Base-by-base conservation (phyloP, 1,140 invertebrate genomes). In the Thaumatotibia leucotreta region DNA sequence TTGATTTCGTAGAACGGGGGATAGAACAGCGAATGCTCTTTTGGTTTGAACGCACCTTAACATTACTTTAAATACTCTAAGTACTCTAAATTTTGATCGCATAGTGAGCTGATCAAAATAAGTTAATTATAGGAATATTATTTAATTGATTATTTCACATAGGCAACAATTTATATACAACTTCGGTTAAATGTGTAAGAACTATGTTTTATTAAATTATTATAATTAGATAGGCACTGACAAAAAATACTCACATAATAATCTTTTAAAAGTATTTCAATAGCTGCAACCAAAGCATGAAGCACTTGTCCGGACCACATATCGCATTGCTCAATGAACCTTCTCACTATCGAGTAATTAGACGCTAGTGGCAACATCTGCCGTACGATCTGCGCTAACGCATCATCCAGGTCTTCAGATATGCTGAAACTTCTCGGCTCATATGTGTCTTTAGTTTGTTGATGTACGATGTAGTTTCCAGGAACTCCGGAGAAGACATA, bases 271-370 rank as follows among this genome's bases (percentile, higher is more conserved):
- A 98, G 88, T 35, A 92, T 93, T 72, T 94, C 92, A 85, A 99
- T 95, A 11, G 95, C 95, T 63, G 95, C 95, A 76, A 95, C 95
- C 5, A 99, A 91, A 4, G 98, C 97, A 92, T 99, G 97, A 88
- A 98, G 96, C 0, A 99, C 97, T 91, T 97, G 94, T 23, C 98
- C 97, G 85, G 95, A 95, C 81, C 96, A 95, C 91, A 95, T 95
- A 62, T 93, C 92, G 70, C 93, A 94, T 74, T 94, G 93, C 91
- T 97, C 96, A 67, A 96, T 95, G 89, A 98, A 98, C 75, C 95
- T 93, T 32, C 96, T 93, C 8, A 98, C 94, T 73, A 95, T 95
- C 1, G 97, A 97, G 84, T 97, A 98, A 86, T 97, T 93, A 8
- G 95, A 96, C 63, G 97, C 97, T 8, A 99, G 76, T 1, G 96